Conservation (phyloP, 2,113 vertebrate species). For the Chamaetylas fuelleborni region DNA sequence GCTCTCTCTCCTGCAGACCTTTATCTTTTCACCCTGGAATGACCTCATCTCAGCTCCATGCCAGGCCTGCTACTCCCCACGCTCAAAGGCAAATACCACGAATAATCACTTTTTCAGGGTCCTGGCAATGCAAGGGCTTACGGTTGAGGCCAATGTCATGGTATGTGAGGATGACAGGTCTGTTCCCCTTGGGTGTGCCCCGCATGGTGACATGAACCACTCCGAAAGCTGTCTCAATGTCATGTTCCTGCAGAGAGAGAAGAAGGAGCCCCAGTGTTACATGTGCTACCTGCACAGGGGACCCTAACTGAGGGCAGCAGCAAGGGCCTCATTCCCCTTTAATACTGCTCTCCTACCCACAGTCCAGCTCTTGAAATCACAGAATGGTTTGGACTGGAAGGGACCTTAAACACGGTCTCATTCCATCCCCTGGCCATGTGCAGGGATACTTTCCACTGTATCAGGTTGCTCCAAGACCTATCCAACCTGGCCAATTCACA, state of each 20-base stretch:
- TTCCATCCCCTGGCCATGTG: rapidly evolving
- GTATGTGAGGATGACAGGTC: constrained; percentile 93
- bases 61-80: background rate
- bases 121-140: constrained; percentile 71
- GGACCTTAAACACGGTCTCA: background rate
- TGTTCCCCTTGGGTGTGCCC: constrained; percentile 87
- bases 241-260: constrained; percentile 85
- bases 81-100: background rate
- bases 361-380: background rate
- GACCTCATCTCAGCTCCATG: background rate
- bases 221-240: constrained; percentile 90
- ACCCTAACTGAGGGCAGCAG: background rate
- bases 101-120: background rate
- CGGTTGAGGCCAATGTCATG: constrained; percentile 97
- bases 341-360: background rate
- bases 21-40: background rate
- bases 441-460: background rate
- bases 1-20: background rate
- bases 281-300: background rate
- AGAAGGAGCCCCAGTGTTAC: background rate
- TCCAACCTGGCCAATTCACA: background rate
- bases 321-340: background rate
- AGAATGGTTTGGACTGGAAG: background rate
- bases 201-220: constrained; percentile 92
- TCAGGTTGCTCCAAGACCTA: background rate